Base-by-base conservation (phyloP, 2,888 invertebrate species). In the Diaprepes abbreviatus region DNA sequence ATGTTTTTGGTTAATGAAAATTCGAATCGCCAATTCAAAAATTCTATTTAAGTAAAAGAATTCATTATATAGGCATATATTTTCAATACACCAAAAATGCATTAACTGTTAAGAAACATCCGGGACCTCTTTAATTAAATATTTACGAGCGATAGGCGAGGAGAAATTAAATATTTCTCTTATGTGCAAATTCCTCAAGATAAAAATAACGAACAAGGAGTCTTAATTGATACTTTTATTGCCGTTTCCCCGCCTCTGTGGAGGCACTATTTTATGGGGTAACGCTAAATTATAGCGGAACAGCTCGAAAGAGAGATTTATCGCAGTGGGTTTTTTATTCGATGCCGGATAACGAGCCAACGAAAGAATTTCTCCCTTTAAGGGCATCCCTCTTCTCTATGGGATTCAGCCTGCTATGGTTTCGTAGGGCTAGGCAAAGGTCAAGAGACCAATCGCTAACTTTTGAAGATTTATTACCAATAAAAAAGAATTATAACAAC, bases 301-400 rank as follows among this genome's bases (percentile, higher is more conserved):
- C 58, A n/a, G 54, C 28, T 54, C 63, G 63, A 24, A 40, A 38
- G 28, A 28, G 24, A 65, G 57, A 65, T 65, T 65, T 65, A 65
- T 65, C 16, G 57, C 35, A 9, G 65, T 57, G 31, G 57, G 19
- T 57, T 55, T 58, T 65, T 64, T 57, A 33, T 43, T 55, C 45
- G 19, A 55, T 35, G 43, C 38, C 14, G 65, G 57, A 65, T 55
- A 65, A 65, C 65, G 65, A 65, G 57, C 38, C 38, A 33, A 28
- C 63, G 36, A 63, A 63, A 63, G 63, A 63, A 63, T 63, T 63
- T 54, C 63, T 36, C 63, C 40, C 63, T 63, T 50, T 45, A 48
- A 38, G 55, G 55, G 36, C 35, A 40, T 50, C 63, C 33, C 24
- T 63, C 7, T 38, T 17, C 54, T 24, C 24, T 24, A 40, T 63